Evolutionary conservation across 2,797 vertebrate species (phyloP).

Genomic region (Phyllotis vaccarum): DNA sequence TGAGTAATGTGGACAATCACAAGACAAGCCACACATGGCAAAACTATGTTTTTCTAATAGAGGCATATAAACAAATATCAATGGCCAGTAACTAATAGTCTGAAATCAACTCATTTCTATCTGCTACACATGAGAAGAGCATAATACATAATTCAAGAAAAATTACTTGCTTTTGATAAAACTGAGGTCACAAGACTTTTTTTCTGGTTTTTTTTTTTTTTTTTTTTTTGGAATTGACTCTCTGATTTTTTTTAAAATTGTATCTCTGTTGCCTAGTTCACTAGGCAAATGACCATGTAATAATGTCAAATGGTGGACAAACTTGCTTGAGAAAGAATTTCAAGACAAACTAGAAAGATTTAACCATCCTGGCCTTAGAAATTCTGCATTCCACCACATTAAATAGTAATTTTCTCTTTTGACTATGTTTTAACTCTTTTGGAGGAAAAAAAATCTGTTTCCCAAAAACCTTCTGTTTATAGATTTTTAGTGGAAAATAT

Average conservation of each 20-base stretch:
- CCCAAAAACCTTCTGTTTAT: neutral
- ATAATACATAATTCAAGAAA: neutral
- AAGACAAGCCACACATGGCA: neutral
- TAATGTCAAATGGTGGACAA: neutral
- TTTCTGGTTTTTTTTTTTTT: neutral
- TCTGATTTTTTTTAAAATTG: neutral
- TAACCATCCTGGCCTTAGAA: neutral
- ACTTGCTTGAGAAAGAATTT: neutral
- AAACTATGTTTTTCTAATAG: neutral
- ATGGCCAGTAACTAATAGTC: neutral
- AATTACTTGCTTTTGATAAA: neutral
- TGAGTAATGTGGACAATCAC: neutral
- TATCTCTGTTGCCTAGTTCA: neutral
- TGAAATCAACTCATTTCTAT: neutral
- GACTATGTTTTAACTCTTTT: neutral
- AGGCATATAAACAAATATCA: neutral
- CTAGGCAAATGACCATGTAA: neutral
- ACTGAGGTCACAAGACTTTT: neutral
- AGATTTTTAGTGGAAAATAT: slow-evolving; percentile 29
- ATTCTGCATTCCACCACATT: neutral
- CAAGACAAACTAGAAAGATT: neutral
- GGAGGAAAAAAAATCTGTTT: neutral
- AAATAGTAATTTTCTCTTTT: slow-evolving; percentile 37
- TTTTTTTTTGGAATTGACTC: neutral
- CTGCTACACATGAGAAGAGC: neutral